Evolutionary conservation across 2,113 vertebrate genomes (phyloP).

Genomic region (Neopipo cinnamomea): DNA sequence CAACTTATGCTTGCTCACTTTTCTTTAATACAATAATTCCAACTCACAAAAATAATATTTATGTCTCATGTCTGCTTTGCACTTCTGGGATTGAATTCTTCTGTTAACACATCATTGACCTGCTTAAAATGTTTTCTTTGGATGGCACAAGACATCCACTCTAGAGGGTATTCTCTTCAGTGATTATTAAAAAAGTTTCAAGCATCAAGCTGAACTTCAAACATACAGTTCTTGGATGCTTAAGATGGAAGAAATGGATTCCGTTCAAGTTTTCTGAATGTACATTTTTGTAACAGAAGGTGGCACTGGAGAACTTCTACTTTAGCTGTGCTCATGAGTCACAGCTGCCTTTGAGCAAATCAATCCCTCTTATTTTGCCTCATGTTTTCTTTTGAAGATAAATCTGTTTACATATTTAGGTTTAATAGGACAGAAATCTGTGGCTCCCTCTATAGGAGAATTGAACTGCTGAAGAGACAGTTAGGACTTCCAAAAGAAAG

Average conservation of each 20-base stretch:
- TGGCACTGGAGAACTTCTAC: background rate
- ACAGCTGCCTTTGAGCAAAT: background rate
- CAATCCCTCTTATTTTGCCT: background rate
- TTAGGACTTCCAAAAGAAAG: background rate
- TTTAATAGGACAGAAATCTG: background rate
- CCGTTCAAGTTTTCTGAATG: background rate
- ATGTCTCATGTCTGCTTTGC: background rate
- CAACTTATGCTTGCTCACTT: background rate
- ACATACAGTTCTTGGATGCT: background rate
- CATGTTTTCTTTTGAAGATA: background rate
- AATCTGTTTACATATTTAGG: background rate
- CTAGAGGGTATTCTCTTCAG: background rate
- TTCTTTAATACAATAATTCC: background rate
- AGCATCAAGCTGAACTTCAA: background rate
- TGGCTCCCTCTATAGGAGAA: background rate
- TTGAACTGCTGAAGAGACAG: background rate
- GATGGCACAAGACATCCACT: background rate
- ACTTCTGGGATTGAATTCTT: background rate
- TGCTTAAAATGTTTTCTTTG: background rate
- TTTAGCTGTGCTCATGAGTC: background rate
- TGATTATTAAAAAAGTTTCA: background rate
- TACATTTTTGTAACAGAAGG: background rate
- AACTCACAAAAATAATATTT: background rate
- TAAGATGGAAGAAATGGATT: background rate
- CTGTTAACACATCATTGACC: background rate